Percentiles rank a stretch among this genome's conserved stretches.
Evolutionary conservation across 2,113 vertebrate species (phyloP).

Genomic region (Entelurus aequoreus): DNA sequence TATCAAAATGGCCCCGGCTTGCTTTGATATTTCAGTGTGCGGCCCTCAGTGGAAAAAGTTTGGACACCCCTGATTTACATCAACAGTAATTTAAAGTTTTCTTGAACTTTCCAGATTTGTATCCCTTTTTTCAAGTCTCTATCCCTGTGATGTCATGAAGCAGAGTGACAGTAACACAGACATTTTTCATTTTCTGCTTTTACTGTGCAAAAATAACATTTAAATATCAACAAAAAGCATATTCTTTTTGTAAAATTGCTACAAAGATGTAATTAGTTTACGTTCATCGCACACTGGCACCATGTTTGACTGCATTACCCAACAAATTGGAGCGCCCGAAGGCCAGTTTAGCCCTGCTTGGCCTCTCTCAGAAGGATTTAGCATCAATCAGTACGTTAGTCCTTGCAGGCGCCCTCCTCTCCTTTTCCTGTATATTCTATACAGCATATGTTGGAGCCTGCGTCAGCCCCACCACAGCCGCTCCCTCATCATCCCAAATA

Average conservation of each 20-base stretch:
- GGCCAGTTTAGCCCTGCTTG: conserved; percentile 40
- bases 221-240: background rate
- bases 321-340: conserved; percentile 20
- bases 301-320: conserved; percentile 16
- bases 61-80: too few species aligned
- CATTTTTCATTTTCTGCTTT: too few species aligned
- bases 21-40: too few species aligned
- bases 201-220: background rate
- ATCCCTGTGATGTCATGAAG: too few species aligned
- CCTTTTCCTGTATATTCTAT: conserved; percentile 38
- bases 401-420: conserved; percentile 32
- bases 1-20: too few species aligned
- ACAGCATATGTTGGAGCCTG: conserved; percentile 39
- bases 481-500: conserved; percentile 40
- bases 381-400: conserved; percentile 34
- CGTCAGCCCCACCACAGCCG: conserved; percentile 42
- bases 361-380: conserved; percentile 42
- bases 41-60: too few species aligned
- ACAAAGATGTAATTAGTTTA: conserved; percentile 7
- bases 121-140: too few species aligned
- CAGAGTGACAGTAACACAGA: too few species aligned
- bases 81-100: too few species aligned
- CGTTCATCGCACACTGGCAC: conserved; percentile 18
- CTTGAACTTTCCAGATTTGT: too few species aligned
- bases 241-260: background rate